phyloP scores from a whole-genome alignment of 2,888 invertebrate genomes.

The Trichopria drosophilae region DNA sequence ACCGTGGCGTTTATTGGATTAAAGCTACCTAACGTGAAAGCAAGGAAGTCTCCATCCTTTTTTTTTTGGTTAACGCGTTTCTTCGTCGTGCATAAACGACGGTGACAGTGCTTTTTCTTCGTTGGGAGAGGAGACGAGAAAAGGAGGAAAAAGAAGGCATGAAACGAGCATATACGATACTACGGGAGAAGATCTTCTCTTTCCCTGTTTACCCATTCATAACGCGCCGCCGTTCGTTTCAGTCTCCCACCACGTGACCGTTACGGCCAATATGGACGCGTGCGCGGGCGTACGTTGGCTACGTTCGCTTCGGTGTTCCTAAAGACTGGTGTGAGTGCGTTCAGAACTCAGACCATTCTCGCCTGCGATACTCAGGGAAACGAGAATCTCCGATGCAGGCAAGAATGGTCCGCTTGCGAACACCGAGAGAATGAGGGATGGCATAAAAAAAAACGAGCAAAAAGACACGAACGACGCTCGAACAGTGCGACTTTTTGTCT shows the following conservation, averaged over 20 bases:
- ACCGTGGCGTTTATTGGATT: too few species aligned
- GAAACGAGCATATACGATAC: neutral
- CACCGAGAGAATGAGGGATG: too few species aligned
- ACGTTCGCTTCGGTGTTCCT: too few species aligned
- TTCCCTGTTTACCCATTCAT: constrained; percentile 32
- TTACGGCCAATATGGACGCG: constrained; percentile 38
- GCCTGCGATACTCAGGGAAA: too few species aligned
- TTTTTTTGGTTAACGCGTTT: neutral
- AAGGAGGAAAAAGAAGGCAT: neutral
- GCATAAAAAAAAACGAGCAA: too few species aligned
- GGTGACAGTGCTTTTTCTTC: neutral
- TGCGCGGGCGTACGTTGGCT: constrained; percentile 36
- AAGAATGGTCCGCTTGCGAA: too few species aligned
- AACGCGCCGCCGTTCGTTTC: constrained; percentile 22
- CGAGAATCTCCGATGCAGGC: too few species aligned
- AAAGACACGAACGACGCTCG: too few species aligned
- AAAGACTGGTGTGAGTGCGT: too few species aligned
- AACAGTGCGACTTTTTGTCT: too few species aligned
- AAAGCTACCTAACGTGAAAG: too few species aligned
- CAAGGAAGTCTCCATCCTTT: neutral
- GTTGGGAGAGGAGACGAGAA: constrained; percentile 5
- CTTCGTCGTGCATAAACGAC: neutral
- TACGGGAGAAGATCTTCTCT: neutral
- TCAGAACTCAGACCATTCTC: too few species aligned
- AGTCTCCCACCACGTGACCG: constrained; percentile 36